Conservation (phyloP, 2,797 vertebrate genomes). For the Protonibea diacanthus region DNA sequence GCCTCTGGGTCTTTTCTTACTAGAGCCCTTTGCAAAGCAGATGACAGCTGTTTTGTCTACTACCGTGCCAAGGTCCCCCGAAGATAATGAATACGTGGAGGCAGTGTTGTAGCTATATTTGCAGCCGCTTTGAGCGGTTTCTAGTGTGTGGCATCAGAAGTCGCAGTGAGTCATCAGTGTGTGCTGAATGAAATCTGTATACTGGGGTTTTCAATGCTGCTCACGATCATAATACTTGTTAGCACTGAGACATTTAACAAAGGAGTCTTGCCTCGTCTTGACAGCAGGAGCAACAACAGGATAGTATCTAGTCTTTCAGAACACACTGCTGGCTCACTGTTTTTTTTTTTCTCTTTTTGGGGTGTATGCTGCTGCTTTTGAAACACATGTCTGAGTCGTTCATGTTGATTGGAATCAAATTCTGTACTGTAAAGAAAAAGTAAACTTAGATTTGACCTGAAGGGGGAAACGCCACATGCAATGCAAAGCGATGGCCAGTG, state of each 20-base stretch:
- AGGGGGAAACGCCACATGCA: conserved; percentile 20
- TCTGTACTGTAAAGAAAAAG: background rate
- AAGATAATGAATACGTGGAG: conserved; percentile 45
- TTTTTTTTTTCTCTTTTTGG: conserved; percentile 16
- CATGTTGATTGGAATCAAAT: conserved; percentile 5
- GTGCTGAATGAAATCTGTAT: conserved; percentile 66
- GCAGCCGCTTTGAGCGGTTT: conserved; percentile 50
- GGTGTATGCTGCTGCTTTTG: conserved; percentile 23
- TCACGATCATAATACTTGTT: conserved; percentile 64
- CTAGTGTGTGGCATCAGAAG: conserved; percentile 53
- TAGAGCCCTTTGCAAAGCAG: conserved; percentile 15
- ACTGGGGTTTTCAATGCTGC: conserved; percentile 61
- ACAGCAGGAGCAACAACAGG: conserved; percentile 58
- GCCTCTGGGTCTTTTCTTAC: conserved; percentile 21
- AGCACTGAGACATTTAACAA: conserved; percentile 64
- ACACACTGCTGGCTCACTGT: conserved; percentile 31
- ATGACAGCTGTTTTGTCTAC: conserved; percentile 31
- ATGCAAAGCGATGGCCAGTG: conserved; percentile 53
- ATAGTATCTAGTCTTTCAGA: conserved; percentile 37
- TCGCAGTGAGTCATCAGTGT: conserved; percentile 62
- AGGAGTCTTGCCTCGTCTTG: conserved; percentile 52
- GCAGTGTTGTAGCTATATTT: conserved; percentile 45
- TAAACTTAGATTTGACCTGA: conserved; percentile 40
- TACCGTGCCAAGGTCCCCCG: conserved; percentile 29
- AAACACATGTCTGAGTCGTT: conserved; percentile 4